Percentiles rank a stretch among this genome's conserved stretches.
Conservation (phyloP, 2,888 invertebrate genomes). For the Rotaria sp. region DNA sequence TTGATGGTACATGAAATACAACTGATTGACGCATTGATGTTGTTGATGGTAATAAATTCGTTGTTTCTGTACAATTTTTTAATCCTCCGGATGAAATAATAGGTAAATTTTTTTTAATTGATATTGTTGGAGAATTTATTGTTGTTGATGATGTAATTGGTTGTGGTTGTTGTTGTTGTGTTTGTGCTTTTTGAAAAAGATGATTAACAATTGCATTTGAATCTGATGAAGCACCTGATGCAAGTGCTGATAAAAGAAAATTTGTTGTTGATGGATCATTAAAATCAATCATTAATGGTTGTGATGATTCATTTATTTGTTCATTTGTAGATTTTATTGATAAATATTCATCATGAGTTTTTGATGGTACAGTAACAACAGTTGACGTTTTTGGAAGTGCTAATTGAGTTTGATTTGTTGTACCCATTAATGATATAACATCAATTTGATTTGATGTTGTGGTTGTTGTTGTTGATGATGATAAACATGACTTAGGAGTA, state of each 20-base stretch:
- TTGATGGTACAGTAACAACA: no score
- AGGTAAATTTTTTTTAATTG: background rate
- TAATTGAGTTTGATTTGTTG: background rate
- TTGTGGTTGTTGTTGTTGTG: background rate
- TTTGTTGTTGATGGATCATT: conserved; percentile 21
- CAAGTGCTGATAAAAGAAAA: conserved; percentile 21
- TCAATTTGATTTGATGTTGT: conserved; percentile 1
- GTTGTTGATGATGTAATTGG: background rate
- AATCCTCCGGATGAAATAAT: background rate
- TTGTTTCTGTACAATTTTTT: conserved; percentile 17
- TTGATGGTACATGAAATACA: conserved; percentile 6
- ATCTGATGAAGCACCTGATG: background rate
- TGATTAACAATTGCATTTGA: conserved; percentile 27
- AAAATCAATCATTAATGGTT: conserved; percentile 26
- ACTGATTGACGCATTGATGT: background rate
- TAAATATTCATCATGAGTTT: background rate
- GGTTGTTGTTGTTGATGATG: background rate
- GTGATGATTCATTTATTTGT: background rate
- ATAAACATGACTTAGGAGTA: background rate
- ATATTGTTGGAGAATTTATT: background rate
- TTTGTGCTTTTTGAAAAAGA: conserved; percentile 23
- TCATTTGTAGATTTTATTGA: background rate
- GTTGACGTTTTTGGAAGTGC: background rate
- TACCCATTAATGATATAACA: conserved; percentile 16
- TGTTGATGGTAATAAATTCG: background rate